Evolutionary conservation across 2,888 invertebrate genomes (phyloP), one percentile per base, ranked within the genome.

Genomic region (Drosophila imparisetae): DNA sequence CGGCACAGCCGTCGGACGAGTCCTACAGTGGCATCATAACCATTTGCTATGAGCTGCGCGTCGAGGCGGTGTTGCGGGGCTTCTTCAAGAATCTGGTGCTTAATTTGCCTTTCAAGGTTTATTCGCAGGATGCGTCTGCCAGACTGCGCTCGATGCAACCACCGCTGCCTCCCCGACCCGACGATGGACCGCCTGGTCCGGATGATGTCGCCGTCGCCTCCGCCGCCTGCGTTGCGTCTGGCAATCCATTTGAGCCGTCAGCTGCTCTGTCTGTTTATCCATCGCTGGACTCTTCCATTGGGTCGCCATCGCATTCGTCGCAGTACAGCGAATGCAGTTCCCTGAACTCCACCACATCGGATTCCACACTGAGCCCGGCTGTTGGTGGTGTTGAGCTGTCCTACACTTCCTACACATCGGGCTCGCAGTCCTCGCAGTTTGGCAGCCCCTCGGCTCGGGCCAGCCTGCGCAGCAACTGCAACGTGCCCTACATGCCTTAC

Each of bases 21-120:
- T 73, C 87, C 18, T 62, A 79, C 13, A 92, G 92, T 34, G 88
- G 85, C 6, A 91, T 93, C 15, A 92, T 93, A 38, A 86, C 89
- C 30, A 91, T 93, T 65, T 67, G 81, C 7, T 93, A 93, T 69
- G 91, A 92, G 62, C 72, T 93, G 42, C 92, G 92, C 8, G 92
- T 93, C 4, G 93, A 93, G 72, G 93, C 92, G 2, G 91, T 92
- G 50, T 70, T 93, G 60, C 91, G 92, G 4, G 92, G 93, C 0
- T 91, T 93, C 58, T 92, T 92, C 61, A 93, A 93, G 79, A 93
- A 93, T 81, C 75, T 93, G 24, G 83, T 90, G 40, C 77, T 93
- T 6, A 89, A 90, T 71, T 77, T 93, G 64, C 92, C 92, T 11
- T 89, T 93, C 59, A 89, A 84, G 69, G 85, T 93, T 1, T 92